Evolutionary conservation across 2,888 invertebrate genomes (phyloP), one percentile per base, ranked within the genome.

Genomic region (Cynaeus angustus): DNA sequence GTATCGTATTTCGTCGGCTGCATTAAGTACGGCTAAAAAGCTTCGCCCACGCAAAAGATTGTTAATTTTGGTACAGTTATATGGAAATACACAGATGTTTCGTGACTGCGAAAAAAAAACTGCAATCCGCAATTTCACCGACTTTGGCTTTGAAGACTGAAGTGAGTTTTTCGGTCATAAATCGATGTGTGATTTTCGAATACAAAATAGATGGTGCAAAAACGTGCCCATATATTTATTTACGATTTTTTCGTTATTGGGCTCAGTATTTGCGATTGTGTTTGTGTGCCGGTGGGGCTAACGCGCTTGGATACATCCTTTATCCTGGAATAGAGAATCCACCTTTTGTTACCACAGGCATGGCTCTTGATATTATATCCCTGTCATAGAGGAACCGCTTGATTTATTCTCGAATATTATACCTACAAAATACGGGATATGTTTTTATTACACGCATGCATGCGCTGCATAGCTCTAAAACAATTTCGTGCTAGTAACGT

Each of bases 31-130:
- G 16, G 9, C n/a, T 12, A 12, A 58, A 59, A 43, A 30, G 33
- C 13, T 68, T 71, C 74, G 71, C 75, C 72, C 68, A 73, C 72
- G 73, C 73, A 62, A 70, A 14, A 75, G 72, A 74, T 75, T 74
- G 70, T 48, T 67, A 68, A 69, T 74, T 75, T 74, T 71, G 72
- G 66, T 48, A 52, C 53, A 46, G 66, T 48, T 58, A 46, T 66
- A 70, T 74, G 58, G 66, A 68, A 73, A 59, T 53, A 53, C 53
- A 66, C 2, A 21, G 21, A 21, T 21, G 21, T 21, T 21, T 21
- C 2, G 21, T 1, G 21, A 21, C 4, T 21, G 21, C 21, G 4
- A 21, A 21, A 28, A 28, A 28, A 28, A 7, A 28, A 28, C 28
- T 4, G 7, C 28, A 7, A 28, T 28, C 28, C 7, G 4, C 28